A percentile compares a stretch with the other conserved stretches of the same genome.
These are phyloP conservation scores for Priocnemis perturbator DNA, from an alignment of 2,888 invertebrate genomes.

Conservation along the genomic window DNA sequence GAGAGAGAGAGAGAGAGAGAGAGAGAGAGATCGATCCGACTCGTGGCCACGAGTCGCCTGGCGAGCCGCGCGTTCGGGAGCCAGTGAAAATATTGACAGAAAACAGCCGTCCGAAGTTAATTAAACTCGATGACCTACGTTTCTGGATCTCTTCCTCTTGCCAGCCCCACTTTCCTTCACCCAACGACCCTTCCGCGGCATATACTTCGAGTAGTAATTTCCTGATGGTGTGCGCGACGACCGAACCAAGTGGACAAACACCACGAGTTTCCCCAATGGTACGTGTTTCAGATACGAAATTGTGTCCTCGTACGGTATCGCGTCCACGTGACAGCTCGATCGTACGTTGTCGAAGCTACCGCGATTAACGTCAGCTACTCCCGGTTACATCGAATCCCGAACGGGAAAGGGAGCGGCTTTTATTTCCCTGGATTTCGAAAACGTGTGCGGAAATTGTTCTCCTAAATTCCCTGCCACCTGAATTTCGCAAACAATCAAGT, in stretches of 20 bases:
- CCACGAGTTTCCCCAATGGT: conserved; percentile 53
- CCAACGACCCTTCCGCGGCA: conserved; percentile 30
- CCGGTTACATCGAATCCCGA: no score
- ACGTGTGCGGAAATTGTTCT: no score
- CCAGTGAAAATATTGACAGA: conserved; percentile 73
- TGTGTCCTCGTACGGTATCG: conserved; percentile 45
- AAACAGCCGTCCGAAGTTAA: conserved; percentile 71
- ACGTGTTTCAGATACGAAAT: conserved; percentile 56
- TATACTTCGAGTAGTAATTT: conserved; percentile 70
- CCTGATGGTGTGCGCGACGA: conserved; percentile 62
- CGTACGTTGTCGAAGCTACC: neutral
- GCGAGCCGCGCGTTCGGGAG: conserved; percentile 33
- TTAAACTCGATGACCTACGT: conserved; percentile 69
- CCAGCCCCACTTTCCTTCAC: conserved; percentile 37
- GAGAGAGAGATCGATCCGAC: neutral
- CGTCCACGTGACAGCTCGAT: conserved; percentile 11
- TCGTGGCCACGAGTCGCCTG: conserved; percentile 15
- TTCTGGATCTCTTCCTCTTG: conserved; percentile 34
- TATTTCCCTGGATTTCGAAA: no score
- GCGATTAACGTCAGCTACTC: no score
- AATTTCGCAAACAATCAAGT: no score
- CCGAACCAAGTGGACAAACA: conserved; percentile 65
- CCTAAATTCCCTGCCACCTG: no score
- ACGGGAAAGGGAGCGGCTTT: no score
- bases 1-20: no score